Conservation (phyloP, 2,888 invertebrate species). For the Heliconius ethilla region DNA sequence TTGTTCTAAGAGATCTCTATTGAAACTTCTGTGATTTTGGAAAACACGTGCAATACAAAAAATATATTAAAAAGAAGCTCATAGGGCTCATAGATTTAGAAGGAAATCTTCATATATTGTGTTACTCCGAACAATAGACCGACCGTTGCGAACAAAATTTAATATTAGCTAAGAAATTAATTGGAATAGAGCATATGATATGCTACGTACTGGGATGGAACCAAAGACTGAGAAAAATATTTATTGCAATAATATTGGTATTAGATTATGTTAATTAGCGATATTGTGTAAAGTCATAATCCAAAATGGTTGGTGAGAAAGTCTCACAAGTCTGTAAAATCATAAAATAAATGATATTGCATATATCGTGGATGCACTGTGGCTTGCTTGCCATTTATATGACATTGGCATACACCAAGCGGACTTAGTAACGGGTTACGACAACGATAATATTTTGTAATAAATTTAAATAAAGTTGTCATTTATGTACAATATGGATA, state of each 20-base stretch:
- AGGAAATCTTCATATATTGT: constrained; percentile 55
- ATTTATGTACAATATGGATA: constrained; percentile 4
- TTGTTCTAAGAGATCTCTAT: constrained; percentile 59
- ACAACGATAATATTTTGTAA: neutral
- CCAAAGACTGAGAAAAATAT: constrained; percentile 76
- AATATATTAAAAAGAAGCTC: constrained; percentile 28
- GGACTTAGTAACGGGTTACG: constrained; percentile 14
- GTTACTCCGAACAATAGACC: constrained; percentile 47
- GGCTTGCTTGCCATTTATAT: constrained; percentile 1
- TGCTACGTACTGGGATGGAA: constrained; percentile 71
- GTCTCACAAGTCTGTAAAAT: neutral
- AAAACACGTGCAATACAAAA: constrained; percentile 70
- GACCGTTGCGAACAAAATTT: constrained; percentile 55
- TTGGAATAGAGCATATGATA: constrained; percentile 60
- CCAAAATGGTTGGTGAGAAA: constrained; percentile 16
- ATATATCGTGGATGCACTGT: neutral
- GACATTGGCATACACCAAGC: neutral
- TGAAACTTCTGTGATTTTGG: constrained; percentile 69
- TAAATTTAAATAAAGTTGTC: neutral
- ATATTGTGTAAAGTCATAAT: constrained; percentile 41
- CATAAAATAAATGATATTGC: neutral
- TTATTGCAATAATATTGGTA: constrained; percentile 71
- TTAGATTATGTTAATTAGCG: constrained; percentile 64
- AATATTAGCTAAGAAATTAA: constrained; percentile 53
- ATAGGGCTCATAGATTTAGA: constrained; percentile 35